phyloP scores from a whole-genome alignment of 2,797 vertebrate genomes.

The Lacerta bilineata region DNA sequence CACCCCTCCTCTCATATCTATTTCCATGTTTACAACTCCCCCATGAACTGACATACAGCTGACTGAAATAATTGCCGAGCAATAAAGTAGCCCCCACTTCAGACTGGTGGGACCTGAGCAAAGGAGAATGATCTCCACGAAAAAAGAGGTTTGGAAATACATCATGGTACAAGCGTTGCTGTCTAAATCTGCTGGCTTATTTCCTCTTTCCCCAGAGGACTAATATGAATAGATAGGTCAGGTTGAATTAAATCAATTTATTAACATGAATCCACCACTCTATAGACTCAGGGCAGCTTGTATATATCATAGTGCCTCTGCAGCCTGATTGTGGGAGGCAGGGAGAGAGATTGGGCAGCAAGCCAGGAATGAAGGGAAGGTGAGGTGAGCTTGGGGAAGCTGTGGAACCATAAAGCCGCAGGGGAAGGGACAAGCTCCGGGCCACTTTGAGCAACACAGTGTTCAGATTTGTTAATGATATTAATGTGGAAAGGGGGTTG shows the following conservation, averaged over 20 bases:
- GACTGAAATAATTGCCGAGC: too few relatives aligned
- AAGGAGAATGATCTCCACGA: background rate
- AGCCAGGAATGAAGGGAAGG: background rate
- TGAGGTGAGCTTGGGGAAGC: background rate
- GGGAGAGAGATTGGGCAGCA: background rate
- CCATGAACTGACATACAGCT: too few relatives aligned
- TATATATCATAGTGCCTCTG: background rate
- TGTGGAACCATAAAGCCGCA: background rate
- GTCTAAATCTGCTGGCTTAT: background rate
- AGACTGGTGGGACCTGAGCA: too few relatives aligned
- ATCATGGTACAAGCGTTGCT: background rate
- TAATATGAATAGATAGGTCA: background rate
- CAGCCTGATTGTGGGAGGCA: background rate
- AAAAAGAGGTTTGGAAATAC: background rate
- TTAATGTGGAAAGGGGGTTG: too few relatives aligned
- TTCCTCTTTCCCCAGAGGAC: background rate
- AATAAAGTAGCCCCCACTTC: too few relatives aligned
- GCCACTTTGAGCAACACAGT: too few relatives aligned
- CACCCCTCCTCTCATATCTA: slow-evolving; percentile 38
- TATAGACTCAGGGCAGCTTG: background rate
- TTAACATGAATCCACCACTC: slow-evolving; percentile 9
- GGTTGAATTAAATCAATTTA: slow-evolving; percentile 5
- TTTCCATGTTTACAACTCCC: too few relatives aligned
- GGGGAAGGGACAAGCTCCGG: background rate
- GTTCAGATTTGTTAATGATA: too few relatives aligned